Base-by-base conservation (phyloP, 2,888 invertebrate species). In the Hemistola chrysoprasaria region DNA sequence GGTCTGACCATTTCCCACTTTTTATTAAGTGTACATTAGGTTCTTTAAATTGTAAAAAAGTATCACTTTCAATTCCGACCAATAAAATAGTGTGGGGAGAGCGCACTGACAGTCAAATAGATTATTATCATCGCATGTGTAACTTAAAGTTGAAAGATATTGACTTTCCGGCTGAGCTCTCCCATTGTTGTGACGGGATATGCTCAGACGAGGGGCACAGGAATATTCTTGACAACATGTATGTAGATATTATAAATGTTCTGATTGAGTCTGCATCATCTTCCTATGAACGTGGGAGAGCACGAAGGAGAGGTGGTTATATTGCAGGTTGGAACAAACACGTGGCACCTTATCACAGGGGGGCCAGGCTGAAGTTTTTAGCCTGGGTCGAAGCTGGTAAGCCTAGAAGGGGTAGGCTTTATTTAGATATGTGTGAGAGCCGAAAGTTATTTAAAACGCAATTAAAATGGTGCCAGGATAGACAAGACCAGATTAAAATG, bases 1-100 rank as follows among this genome's bases (percentile, higher is more conserved):
- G 29, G 34, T 34, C 26, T 11, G 30, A 34, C 3, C 29, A 38
- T 22, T 34, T 38, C 11, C 38, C 38, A 25, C 26, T 38, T 16
- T 16, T 30, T 7, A 31, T 38, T 21, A 33, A 38, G n/a, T 24
- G 30, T 23, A 27, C 26, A n/a, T 16, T 38, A 24, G 16, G 22
- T 25, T 8, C 11, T 8, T 23, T 22, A 7, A 3, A 6, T 23
- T 3, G 4, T 23, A 29, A 6, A 16, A 30, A 16, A 40, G 44
- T 39, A 40, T 35, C 6, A 32, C n/a, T n/a, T n/a, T n/a, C n/a
- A n/a, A n/a, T n/a, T n/a, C n/a, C n/a, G n/a, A n/a, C n/a, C n/a
- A n/a, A n/a, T n/a, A 40, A 1, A 29, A 32, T 20, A 11, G 22
- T n/a, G n/a, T n/a, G n/a, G n/a, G n/a, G n/a, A n/a, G n/a, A n/a